These are phyloP conservation scores for Ctenodactylus gundi DNA, from an alignment of 2,113 vertebrate genomes.

Conservation along the genomic window DNA sequence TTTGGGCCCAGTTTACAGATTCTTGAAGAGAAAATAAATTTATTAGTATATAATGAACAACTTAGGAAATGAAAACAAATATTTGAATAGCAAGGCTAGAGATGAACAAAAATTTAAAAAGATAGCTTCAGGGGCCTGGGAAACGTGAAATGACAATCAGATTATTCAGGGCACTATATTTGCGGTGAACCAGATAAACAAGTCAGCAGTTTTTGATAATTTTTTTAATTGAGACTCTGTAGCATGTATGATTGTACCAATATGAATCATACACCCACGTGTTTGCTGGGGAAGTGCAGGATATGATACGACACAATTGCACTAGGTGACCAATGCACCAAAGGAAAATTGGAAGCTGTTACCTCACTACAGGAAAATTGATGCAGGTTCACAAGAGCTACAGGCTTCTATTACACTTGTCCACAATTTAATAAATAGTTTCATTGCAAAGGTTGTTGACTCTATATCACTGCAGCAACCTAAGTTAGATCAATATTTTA, in stretches of 20 bases:
- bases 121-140: fast-evolving
- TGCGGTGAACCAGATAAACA: not conserved
- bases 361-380: not conserved
- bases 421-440: not conserved
- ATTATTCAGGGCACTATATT: not conserved
- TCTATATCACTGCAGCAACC: not conserved
- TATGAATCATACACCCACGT: not conserved
- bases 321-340: not conserved
- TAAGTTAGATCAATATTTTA: not conserved
- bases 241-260: not conserved
- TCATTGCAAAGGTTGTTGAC: not conserved
- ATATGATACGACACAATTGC: not conserved
- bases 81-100: not conserved
- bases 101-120: not conserved
- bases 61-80: not conserved
- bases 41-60: not conserved
- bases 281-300: not conserved
- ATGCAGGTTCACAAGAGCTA: not conserved
- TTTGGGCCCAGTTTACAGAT: too few relatives aligned
- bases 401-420: not conserved
- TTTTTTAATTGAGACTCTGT: not conserved
- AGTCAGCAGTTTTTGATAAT: not conserved
- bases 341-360: not conserved
- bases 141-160: not conserved
- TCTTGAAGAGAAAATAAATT: not conserved